Evolutionary conservation across 2,797 vertebrate genomes (phyloP).

Genomic region (Pteropus rufus): DNA sequence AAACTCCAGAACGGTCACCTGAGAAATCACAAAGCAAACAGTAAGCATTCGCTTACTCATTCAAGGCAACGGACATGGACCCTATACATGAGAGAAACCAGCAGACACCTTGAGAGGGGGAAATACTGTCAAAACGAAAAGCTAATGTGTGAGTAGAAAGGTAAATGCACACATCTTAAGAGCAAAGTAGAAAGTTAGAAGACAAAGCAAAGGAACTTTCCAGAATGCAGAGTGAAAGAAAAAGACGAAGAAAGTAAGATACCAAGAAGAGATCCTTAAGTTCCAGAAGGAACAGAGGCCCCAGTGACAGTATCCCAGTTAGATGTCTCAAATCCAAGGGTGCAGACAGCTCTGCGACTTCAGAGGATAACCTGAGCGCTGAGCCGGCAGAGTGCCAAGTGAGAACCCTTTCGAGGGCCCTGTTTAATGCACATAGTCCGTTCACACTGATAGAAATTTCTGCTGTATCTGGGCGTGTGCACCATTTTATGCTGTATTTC

Average conservation of each 20-base stretch:
- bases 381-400: neutral
- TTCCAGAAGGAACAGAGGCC: neutral
- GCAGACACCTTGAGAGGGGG: neutral
- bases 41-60: neutral
- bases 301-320: neutral
- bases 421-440: neutral
- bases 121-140: neutral
- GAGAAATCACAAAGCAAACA: neutral
- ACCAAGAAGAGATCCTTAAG: neutral
- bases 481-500: neutral
- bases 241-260: neutral
- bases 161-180: neutral
- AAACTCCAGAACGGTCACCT: neutral
- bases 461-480: neutral
- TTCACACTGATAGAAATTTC: neutral
- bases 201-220: neutral
- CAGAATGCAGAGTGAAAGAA: neutral
- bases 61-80: neutral
- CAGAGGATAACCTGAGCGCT: neutral
- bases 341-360: neutral
- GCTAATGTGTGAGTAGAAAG: neutral
- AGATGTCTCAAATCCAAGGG: neutral
- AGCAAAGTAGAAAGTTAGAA: neutral
- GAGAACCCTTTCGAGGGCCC: neutral
- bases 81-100: neutral